Evolutionary conservation across 1,140 invertebrate species (phyloP), one percentile per base, ranked within the genome.

Genomic region (Elymnias hypermnestra): DNA sequence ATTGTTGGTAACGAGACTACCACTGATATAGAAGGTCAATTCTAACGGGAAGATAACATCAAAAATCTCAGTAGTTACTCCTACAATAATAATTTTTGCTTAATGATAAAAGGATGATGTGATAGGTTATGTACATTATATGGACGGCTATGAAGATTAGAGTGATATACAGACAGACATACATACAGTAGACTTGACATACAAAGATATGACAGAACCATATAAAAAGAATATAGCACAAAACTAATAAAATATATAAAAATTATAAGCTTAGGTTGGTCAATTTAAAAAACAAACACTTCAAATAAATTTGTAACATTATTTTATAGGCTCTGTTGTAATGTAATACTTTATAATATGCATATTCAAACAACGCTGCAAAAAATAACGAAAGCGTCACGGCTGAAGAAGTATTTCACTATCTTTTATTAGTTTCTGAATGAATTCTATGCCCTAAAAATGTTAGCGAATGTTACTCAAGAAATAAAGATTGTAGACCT

Each of bases 391-490:
- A 29, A 29, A 0, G 10, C 9, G 26, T 29, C 10, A 29, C 26
- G 26, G 9, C 9, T 12, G 10, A 29, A 29, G 1, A 12, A 29
- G 3, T 29, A 13, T 29, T 12, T 29, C 26, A 6, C 10, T 29
- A 13, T 8, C 0, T 12, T 29, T 10, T 10, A 28, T 12, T 13
- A 2, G 23, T 9, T 0, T 39, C 13, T 33, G 42, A 51, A 45
- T 37, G 28, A 29, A 38, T 26, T 36, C 31, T 36, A 47, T 3
- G 43, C 56, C 46, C 57, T 49, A 64, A 68, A 65, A 41, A 22
- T 6, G 5, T 22, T 6, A 22, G 5, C 5, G 5, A 6, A 22
- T 22, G 21, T 22, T 22, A 22, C 2, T 8, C 5, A 22, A 22
- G 8, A 22, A 22, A 8, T 6, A 22, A 8, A 6, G 21, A 8